A percentile compares a stretch with the other conserved stretches of the same genome.
phyloP scores from a whole-genome alignment of 2,888 invertebrate genomes.

The Eupelmus urozonus region DNA sequence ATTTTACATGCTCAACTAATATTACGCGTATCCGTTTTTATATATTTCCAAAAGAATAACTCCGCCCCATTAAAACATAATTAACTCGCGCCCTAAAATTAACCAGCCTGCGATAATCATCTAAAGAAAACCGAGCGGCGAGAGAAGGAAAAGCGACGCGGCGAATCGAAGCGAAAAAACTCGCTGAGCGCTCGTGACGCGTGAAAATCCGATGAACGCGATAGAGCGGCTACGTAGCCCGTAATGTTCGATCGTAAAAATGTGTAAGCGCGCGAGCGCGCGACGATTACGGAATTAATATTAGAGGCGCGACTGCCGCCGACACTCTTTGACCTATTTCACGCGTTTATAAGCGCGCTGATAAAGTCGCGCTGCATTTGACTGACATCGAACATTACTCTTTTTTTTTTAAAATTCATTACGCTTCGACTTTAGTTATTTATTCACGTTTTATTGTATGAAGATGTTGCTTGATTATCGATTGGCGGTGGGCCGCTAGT shows the following conservation, averaged over 20 bases:
- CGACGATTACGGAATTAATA: slow-evolving; percentile 42
- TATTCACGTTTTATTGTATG: too few species aligned
- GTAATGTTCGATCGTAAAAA: slow-evolving; percentile 23
- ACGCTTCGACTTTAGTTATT: too few species aligned
- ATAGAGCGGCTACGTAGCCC: slow-evolving; percentile 2
- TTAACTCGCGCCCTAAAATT: too few species aligned
- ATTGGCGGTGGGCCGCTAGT: too few species aligned
- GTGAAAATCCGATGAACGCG: slow-evolving; percentile 24
- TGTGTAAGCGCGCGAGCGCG: background rate
- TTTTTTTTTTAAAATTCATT: background rate
- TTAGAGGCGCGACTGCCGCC: slow-evolving; percentile 6
- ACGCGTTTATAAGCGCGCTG: background rate
- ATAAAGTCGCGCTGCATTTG: slow-evolving; percentile 9
- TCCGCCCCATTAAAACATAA: too few species aligned
- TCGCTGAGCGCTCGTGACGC: background rate
- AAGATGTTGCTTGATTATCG: too few species aligned
- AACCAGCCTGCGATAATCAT: too few species aligned
- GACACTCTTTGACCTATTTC: slow-evolving; percentile 19
- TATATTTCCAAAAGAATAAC: too few species aligned
- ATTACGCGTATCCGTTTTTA: too few species aligned
- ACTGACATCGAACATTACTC: background rate
- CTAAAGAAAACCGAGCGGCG: too few species aligned
- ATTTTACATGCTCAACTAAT: too few species aligned
- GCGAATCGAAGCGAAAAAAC: background rate
- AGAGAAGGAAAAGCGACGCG: slow-evolving; percentile 11